These are phyloP conservation scores for Helicorthomorpha holstii DNA, from an alignment of 1,140 invertebrate species.

Conservation along the genomic window DNA sequence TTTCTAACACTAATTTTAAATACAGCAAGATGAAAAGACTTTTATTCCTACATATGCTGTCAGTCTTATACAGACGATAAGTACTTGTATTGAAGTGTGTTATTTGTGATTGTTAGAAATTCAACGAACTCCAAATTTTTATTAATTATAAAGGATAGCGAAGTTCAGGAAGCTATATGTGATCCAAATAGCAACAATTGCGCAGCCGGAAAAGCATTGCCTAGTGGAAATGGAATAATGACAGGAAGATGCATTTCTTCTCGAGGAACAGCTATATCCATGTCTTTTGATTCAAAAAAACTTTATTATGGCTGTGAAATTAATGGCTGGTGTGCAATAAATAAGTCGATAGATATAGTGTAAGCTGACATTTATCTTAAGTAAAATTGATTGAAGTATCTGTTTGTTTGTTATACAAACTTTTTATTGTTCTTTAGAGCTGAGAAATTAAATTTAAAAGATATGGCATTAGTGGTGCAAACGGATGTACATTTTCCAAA, in stretches of 20 bases:
- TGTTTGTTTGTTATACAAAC: neutral
- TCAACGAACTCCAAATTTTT: neutral
- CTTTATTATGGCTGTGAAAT: neutral
- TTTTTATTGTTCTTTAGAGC: neutral
- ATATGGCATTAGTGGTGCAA: neutral
- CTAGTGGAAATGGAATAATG: too few relatives aligned
- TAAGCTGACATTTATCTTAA: neutral
- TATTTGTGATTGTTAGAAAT: neutral
- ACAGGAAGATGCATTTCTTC: neutral
- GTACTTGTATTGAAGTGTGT: neutral
- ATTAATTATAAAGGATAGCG: neutral
- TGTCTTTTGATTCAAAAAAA: neutral
- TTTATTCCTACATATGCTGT: neutral
- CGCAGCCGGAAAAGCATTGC: too few relatives aligned
- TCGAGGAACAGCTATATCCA: neutral
- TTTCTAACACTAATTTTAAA: neutral
- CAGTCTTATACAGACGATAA: neutral
- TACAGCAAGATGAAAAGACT: neutral
- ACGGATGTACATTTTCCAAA: neutral
- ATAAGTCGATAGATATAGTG: neutral
- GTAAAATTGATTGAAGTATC: neutral
- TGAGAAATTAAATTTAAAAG: neutral
- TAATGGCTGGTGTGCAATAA: neutral
- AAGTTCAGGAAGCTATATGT: neutral
- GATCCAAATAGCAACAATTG: neutral